Conservation (phyloP, 1,140 invertebrate species). For the Lordiphosa collinella region DNA sequence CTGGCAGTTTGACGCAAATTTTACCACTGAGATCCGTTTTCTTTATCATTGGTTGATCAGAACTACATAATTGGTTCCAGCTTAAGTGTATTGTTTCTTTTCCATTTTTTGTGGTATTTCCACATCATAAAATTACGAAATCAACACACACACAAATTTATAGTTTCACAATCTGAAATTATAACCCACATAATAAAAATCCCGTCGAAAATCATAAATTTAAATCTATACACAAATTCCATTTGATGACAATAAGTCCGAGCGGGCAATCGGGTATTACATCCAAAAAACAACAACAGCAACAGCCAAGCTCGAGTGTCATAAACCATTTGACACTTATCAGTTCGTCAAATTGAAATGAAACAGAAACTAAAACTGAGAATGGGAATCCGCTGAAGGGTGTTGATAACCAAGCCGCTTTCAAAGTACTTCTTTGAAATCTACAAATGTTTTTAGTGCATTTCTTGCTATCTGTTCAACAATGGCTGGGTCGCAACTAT, state of each 20-base stretch:
- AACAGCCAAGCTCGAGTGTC: not conserved
- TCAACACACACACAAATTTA: slow-evolving; percentile 16
- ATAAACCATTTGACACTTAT: slow-evolving; percentile 5
- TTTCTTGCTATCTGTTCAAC: too few relatives aligned
- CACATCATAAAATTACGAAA: not conserved
- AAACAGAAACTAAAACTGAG: not conserved
- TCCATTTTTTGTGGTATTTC: not conserved
- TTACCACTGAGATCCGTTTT: too few relatives aligned
- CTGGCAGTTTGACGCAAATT: not conserved
- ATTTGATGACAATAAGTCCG: not conserved
- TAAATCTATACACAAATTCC: not conserved
- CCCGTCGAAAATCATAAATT: slow-evolving; percentile 49
- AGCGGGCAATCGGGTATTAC: not conserved
- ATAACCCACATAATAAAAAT: not conserved
- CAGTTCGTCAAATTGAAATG: slow-evolving; percentile 3
- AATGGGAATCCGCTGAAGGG: not conserved
- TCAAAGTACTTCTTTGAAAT: too few relatives aligned
- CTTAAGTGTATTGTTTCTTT: not conserved
- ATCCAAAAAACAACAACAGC: not conserved
- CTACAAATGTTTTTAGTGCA: too few relatives aligned
- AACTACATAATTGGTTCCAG: not conserved
- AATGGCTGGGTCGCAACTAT: too few relatives aligned
- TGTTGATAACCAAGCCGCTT: too few relatives aligned
- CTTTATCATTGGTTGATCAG: not conserved
- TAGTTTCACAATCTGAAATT: not conserved